Evolutionary conservation across 2,797 vertebrate species (phyloP).

Genomic region (Clarias laeviceps): DNA sequence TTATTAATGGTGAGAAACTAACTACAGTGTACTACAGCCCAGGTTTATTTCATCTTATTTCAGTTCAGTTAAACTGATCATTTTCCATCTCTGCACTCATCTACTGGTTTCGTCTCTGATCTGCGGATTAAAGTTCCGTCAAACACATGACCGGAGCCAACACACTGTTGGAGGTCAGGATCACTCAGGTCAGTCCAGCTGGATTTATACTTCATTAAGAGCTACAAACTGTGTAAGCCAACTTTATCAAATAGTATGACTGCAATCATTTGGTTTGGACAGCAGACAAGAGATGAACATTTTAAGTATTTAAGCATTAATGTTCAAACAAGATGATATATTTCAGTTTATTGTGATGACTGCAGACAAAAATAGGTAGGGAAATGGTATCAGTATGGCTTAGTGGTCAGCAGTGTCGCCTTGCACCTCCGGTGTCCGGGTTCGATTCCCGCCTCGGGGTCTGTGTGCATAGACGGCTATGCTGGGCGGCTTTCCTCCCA

Average conservation of each 20-base stretch:
- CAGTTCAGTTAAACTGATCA: constrained; percentile 25
- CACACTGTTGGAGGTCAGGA: constrained; percentile 36
- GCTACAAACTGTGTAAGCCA: constrained; percentile 25
- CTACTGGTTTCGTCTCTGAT: constrained; percentile 51
- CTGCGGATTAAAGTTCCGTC: constrained; percentile 44
- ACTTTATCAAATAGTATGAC: constrained; percentile 35
- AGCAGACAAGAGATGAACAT: background rate
- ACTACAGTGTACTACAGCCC: background rate
- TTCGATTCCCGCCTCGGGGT: too few species aligned
- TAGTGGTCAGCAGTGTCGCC: too few species aligned
- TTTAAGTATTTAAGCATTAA: background rate
- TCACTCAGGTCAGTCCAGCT: constrained; percentile 27
- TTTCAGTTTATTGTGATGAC: background rate
- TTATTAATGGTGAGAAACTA: constrained; percentile 18
- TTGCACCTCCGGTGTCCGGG: too few species aligned
- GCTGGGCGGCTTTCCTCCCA: too few species aligned
- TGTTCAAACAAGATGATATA: background rate
- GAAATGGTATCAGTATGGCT: background rate
- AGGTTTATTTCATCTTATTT: constrained; percentile 8
- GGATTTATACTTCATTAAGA: constrained; percentile 37
- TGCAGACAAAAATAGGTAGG: background rate
- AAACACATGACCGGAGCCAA: constrained; percentile 64
- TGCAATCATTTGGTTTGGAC: constrained; percentile 24
- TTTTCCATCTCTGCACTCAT: constrained; percentile 20
- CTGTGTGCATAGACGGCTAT: too few species aligned